A percentile compares a stretch with the other conserved stretches of the same genome.
These are phyloP conservation scores for Cinclus mexicanus DNA, from an alignment of 2,113 vertebrate genomes.

Conservation along the genomic window DNA sequence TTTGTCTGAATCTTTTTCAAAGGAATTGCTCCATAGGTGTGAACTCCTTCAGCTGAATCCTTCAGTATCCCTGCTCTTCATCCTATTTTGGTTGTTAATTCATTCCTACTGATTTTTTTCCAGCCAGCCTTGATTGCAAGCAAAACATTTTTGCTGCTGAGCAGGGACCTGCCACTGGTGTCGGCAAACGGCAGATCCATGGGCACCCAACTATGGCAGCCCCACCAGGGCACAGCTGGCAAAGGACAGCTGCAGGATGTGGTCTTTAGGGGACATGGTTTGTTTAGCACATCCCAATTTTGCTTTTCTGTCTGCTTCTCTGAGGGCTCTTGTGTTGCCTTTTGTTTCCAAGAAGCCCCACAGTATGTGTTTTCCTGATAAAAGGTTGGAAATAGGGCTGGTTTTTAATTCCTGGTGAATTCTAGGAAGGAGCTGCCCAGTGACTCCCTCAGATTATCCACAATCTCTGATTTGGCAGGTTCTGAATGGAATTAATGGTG, in stretches of 20 bases:
- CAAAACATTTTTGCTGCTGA: not conserved
- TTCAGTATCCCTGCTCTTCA: not conserved
- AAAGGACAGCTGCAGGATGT: rapidly evolving
- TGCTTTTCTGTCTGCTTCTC: not conserved
- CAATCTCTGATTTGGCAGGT: not conserved
- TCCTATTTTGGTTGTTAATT: slow-evolving; percentile 10
- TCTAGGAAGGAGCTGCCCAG: not conserved
- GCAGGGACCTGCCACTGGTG: not conserved
- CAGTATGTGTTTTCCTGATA: not conserved
- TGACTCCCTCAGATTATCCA: not conserved
- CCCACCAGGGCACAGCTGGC: not conserved
- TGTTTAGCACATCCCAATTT: rapidly evolving
- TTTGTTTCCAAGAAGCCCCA: not conserved
- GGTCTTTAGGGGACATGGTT: rapidly evolving
- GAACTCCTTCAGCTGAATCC: slow-evolving; percentile 1
- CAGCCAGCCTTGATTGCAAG: not conserved
- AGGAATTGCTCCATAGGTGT: not conserved
- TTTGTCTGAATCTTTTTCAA: not conserved
- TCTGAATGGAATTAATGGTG: not conserved
- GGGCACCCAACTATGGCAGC: rapidly evolving
- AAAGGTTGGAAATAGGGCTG: not conserved
- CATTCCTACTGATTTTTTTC: not conserved
- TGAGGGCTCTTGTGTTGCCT: not conserved
- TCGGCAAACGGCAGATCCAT: not conserved
- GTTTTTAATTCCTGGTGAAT: not conserved